Conservation (phyloP, 2,888 invertebrate genomes). For the Leucophenga montana region DNA sequence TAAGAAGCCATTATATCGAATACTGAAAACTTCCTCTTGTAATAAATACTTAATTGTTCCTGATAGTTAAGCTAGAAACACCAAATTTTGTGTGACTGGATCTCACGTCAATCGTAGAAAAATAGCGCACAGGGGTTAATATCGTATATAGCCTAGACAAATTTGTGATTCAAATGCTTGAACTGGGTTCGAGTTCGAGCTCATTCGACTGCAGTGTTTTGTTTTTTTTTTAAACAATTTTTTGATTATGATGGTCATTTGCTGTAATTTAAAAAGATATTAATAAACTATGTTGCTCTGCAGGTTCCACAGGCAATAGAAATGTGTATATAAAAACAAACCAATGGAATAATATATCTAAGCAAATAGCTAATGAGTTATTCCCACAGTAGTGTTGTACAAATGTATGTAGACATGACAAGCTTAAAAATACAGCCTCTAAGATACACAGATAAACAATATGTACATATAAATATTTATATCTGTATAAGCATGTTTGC, state of each 20-base stretch:
- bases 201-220: background rate
- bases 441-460: background rate
- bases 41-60: too few species aligned
- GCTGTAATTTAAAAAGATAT: slow-evolving; percentile 20
- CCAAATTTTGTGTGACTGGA: too few species aligned
- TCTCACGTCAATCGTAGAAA: too few species aligned
- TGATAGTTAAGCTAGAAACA: too few species aligned
- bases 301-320: background rate
- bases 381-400: slow-evolving; percentile 25
- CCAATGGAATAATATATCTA: background rate
- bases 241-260: slow-evolving; percentile 24
- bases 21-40: too few species aligned
- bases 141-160: too few species aligned
- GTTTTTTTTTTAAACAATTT: background rate
- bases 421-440: slow-evolving; percentile 8
- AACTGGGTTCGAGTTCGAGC: too few species aligned
- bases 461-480: background rate
- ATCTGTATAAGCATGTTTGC: background rate
- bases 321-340: background rate
- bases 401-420: slow-evolving; percentile 18
- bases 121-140: too few species aligned
- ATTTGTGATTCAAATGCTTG: too few species aligned
- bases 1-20: too few species aligned
- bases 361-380: slow-evolving; percentile 23
- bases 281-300: slow-evolving; percentile 14